Percentiles rank a stretch among this genome's conserved stretches.
Conservation (phyloP, 2,888 invertebrate species). For the Flexamia atlantica region DNA sequence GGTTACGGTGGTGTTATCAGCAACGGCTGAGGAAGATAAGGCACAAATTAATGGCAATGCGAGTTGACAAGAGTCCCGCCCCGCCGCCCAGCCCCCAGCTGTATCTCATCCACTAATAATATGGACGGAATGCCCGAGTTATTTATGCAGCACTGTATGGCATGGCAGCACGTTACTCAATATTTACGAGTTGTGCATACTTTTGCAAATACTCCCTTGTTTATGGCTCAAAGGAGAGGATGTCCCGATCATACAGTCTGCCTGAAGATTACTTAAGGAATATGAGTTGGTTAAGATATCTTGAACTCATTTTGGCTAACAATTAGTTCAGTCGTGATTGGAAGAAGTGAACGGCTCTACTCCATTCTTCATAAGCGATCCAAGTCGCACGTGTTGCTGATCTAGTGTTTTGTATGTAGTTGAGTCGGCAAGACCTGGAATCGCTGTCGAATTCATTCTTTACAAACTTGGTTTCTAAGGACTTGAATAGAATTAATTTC, state of each 20-base stretch:
- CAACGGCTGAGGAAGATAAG: constrained; percentile 23
- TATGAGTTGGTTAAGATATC: no score
- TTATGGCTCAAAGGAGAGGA: constrained; percentile 33
- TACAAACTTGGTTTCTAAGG: no score
- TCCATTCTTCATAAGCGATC: not conserved
- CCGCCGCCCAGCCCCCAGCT: not conserved
- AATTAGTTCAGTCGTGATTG: no score
- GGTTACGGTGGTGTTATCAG: constrained; percentile 7
- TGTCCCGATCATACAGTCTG: not conserved
- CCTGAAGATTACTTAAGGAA: no score
- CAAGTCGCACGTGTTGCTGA: no score
- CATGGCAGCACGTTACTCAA: constrained; percentile 28
- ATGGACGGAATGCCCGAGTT: constrained; percentile 45
- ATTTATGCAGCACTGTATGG: constrained; percentile 48
- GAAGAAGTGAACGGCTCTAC: no score
- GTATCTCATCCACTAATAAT: constrained; percentile 51
- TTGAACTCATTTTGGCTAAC: no score
- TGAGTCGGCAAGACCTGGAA: no score
- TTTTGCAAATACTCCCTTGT: constrained; percentile 28
- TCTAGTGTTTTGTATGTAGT: no score
- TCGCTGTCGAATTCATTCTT: no score
- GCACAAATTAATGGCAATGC: not conserved
- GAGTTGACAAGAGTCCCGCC: constrained; percentile 9
- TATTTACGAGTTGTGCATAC: constrained; percentile 53
- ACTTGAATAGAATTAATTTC: no score